These are phyloP conservation scores for Ophiothrix spiculata DNA, from an alignment of 35 echinoderm and acorn worm species.

Conservation along the genomic window DNA sequence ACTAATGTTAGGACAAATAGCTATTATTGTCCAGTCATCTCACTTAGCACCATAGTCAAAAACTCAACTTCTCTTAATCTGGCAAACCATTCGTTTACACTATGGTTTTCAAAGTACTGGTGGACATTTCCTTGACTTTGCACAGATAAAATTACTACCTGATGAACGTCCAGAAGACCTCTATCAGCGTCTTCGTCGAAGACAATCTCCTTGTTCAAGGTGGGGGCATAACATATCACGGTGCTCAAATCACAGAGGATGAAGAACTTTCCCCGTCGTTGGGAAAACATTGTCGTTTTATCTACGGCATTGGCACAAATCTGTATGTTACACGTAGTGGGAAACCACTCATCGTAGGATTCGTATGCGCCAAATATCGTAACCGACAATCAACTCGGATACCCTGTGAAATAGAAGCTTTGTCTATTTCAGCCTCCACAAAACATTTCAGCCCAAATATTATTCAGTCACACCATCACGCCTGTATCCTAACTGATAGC, in stretches of 20 bases:
- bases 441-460: conserved; percentile 57
- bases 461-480: conserved; percentile 38
- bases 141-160: not conserved
- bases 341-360: too few species aligned
- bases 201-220: conserved; percentile 16
- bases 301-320: conserved; percentile 36
- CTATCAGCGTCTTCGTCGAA: conserved; percentile 35
- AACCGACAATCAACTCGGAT: conserved; percentile 20
- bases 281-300: conserved; percentile 37
- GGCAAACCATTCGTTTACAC: conserved; percentile 35
- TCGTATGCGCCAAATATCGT: too few species aligned
- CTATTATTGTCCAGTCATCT: conserved; percentile 38
- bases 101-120: conserved; percentile 49
- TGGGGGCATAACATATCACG: not conserved
- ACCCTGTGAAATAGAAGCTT: conserved; percentile 48
- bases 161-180: conserved; percentile 42
- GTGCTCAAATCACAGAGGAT: not conserved
- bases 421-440: conserved; percentile 33
- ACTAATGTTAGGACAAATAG: conserved; percentile 53
- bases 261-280: conserved; percentile 1
- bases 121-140: conserved; percentile 17
- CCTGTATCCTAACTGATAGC: conserved; percentile 49
- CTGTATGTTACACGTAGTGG: conserved; percentile 37
- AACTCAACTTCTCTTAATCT: conserved; percentile 26
- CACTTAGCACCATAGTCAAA: conserved; percentile 22